Percentiles rank a stretch among this genome's conserved stretches.
phyloP scores from a whole-genome alignment of 2,888 invertebrate species.

The Tolmerus cingulatus region DNA sequence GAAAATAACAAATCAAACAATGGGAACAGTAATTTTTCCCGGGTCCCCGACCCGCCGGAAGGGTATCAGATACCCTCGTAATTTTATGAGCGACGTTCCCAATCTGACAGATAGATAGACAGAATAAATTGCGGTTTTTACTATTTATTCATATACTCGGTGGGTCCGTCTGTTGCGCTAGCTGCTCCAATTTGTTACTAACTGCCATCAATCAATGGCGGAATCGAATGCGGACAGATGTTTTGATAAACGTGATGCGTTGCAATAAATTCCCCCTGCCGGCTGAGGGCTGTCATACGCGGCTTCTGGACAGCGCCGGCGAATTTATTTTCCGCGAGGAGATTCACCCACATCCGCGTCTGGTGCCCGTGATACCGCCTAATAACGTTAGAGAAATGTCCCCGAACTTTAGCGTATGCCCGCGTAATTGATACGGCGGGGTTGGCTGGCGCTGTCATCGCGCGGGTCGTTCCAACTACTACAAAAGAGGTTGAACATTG shows the following conservation, averaged over 20 bases:
- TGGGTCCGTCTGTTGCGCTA: not conserved
- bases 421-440: not conserved
- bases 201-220: constrained; percentile 19
- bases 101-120: constrained; percentile 28
- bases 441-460: not conserved
- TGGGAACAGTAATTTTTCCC: constrained; percentile 16
- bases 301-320: not conserved
- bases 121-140: constrained; percentile 31
- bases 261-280: not conserved
- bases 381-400: constrained; percentile 2
- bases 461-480: not conserved
- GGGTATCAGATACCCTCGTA: constrained; percentile 11
- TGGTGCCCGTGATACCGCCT: not conserved
- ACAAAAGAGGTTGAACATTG: not conserved
- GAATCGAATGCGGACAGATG: constrained; percentile 18
- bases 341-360: not conserved
- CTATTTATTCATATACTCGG: constrained; percentile 28
- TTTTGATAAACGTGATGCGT: constrained; percentile 9
- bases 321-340: not conserved
- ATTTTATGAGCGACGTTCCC: constrained; percentile 33
- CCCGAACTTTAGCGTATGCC: not conserved
- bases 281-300: not conserved
- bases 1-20: constrained; percentile 23
- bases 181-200: constrained; percentile 7
- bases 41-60: not conserved